Evolutionary conservation across 2,888 invertebrate species (phyloP).

Genomic region (Macaria notata): DNA sequence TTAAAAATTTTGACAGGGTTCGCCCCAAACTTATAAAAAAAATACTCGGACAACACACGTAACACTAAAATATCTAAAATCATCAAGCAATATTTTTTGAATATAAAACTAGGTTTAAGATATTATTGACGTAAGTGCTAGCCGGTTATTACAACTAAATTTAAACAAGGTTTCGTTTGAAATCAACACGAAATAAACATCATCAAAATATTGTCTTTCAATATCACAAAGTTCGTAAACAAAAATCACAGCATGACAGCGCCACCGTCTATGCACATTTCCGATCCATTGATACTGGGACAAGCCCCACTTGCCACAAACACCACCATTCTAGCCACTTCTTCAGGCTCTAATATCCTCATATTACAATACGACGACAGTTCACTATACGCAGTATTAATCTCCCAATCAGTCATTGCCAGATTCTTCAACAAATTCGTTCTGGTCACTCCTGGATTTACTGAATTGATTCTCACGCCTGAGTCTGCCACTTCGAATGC

Average conservation of each 20-base stretch:
- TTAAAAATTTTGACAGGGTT: too few species aligned
- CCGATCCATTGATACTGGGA: constrained; percentile 51
- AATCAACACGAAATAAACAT: too few species aligned
- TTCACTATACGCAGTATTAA: constrained; percentile 34
- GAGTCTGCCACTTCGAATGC: constrained; percentile 46
- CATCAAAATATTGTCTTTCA: too few species aligned
- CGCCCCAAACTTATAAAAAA: too few species aligned
- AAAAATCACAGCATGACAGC: constrained; percentile 10
- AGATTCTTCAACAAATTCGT: constrained; percentile 44
- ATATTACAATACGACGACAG: constrained; percentile 28
- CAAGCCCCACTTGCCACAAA: constrained; percentile 53
- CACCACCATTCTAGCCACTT: constrained; percentile 52
- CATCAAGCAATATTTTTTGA: too few species aligned
- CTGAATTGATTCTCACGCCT: constrained; percentile 49
- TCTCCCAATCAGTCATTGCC: constrained; percentile 43
- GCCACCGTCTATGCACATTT: constrained; percentile 36
- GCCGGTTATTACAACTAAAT: too few species aligned
- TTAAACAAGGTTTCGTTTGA: too few species aligned
- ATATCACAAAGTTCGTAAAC: too few species aligned
- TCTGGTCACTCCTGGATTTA: constrained; percentile 45
- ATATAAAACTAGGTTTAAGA: too few species aligned
- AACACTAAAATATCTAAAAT: too few species aligned
- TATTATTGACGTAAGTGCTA: too few species aligned
- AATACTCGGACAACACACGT: too few species aligned
- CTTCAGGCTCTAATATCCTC: constrained; percentile 43